A percentile compares a stretch with the other conserved stretches of the same genome.
These are phyloP conservation scores for Hemiprocne comata DNA, from an alignment of 2,113 vertebrate genomes.

Conservation along the genomic window DNA sequence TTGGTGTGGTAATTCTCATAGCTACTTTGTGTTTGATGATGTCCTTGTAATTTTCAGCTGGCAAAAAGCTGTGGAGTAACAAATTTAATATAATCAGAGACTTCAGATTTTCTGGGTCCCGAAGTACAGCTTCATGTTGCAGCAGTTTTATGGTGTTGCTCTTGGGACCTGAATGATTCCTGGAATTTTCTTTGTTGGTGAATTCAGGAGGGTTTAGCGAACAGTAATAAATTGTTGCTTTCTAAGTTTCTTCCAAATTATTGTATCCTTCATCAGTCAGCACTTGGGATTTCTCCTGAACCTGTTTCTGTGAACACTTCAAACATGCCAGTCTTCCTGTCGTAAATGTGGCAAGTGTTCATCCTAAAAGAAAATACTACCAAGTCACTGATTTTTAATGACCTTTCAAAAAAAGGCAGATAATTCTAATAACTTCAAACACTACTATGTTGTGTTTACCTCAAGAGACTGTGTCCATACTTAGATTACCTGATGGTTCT, in stretches of 20 bases:
- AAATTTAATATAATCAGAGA: not conserved
- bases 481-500: not conserved
- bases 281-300: not conserved
- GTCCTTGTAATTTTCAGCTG: not conserved
- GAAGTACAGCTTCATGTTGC: not conserved
- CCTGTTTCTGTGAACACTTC: not conserved
- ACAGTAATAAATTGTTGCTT: not conserved
- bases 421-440: not conserved
- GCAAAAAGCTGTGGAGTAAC: not conserved
- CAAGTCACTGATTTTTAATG: not conserved
- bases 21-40: not conserved
- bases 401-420: not conserved
- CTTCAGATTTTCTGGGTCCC: not conserved
- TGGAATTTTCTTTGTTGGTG: slow-evolving; percentile 1
- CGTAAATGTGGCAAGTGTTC: not conserved
- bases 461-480: not conserved
- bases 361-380: not conserved
- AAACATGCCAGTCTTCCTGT: not conserved
- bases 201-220: not conserved
- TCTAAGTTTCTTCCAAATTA: not conserved
- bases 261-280: not conserved
- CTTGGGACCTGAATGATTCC: not conserved
- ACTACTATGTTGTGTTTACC: not conserved
- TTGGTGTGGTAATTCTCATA: not conserved
- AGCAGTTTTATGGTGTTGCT: not conserved